Percentiles rank a stretch among this genome's conserved stretches.
Evolutionary conservation across 2,888 invertebrate species (phyloP).

Genomic region (Melanophora roralis): DNA sequence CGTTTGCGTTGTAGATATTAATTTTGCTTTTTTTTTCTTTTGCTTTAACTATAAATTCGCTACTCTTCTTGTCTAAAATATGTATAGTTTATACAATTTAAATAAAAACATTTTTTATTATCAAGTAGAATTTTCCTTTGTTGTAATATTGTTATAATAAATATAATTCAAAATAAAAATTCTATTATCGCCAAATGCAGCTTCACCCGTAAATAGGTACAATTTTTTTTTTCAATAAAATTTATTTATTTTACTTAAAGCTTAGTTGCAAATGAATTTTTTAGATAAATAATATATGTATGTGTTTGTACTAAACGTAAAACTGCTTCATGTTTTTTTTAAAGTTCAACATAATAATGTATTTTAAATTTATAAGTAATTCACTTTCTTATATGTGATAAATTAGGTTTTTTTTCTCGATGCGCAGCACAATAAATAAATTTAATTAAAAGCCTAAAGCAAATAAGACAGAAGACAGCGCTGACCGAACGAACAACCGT

Average conservation of each 20-base stretch:
- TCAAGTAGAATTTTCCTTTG: not conserved
- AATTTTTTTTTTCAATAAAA: not conserved
- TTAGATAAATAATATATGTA: not conserved
- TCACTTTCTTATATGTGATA: slow-evolving; percentile 22
- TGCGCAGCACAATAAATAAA: slow-evolving; percentile 50
- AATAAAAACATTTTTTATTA: not conserved
- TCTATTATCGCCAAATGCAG: not conserved
- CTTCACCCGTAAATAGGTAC: slow-evolving; percentile 41
- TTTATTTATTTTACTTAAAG: slow-evolving; percentile 11
- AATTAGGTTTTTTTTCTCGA: slow-evolving; percentile 36
- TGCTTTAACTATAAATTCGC: not conserved
- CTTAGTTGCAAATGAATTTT: slow-evolving; percentile 9
- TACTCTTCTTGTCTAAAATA: not conserved
- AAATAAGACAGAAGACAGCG: not conserved
- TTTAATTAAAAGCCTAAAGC: slow-evolving; percentile 32
- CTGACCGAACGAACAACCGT: not conserved
- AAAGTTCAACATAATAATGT: slow-evolving; percentile 15
- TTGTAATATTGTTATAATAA: not conserved
- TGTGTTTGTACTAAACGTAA: not conserved
- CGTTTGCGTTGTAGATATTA: not conserved
- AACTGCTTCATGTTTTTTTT: slow-evolving; percentile 15
- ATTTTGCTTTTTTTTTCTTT: not conserved
- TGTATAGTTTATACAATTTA: not conserved
- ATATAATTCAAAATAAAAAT: no score
- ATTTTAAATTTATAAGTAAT: not conserved